Evolutionary conservation across 2,888 invertebrate genomes (phyloP).

Genomic region (Troides oblongomaculatus): DNA sequence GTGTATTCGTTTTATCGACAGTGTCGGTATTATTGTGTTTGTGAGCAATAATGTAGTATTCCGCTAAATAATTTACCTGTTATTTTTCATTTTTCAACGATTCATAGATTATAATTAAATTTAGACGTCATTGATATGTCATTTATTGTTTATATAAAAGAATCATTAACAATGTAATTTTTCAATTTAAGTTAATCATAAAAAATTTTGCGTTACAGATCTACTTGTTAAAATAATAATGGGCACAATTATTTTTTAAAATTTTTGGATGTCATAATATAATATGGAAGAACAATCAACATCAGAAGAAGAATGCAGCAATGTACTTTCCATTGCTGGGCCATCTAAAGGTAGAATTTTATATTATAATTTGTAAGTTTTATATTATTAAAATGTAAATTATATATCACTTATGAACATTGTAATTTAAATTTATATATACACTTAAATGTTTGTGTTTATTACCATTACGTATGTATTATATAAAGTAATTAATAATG

Average conservation of each 20-base stretch:
- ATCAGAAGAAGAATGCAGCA: constrained; percentile 26
- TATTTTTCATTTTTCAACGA: constrained; percentile 14
- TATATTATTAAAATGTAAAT: not conserved
- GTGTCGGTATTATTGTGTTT: constrained; percentile 26
- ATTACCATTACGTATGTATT: no score
- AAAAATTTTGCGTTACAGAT: constrained; percentile 2
- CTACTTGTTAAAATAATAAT: not conserved
- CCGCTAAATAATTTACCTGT: constrained; percentile 29
- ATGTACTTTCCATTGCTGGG: constrained; percentile 31
- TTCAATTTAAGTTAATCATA: not conserved
- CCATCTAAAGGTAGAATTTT: constrained; percentile 33
- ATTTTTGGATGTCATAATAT: not conserved
- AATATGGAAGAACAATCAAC: constrained; percentile 33
- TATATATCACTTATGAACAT: no score
- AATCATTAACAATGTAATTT: constrained; percentile 8
- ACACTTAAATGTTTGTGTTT: no score
- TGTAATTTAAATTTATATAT: no score
- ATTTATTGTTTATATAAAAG: constrained; percentile 14
- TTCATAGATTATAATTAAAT: constrained; percentile 24
- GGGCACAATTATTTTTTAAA: not conserved
- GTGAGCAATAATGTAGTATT: constrained; percentile 24
- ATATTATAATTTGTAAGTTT: not conserved
- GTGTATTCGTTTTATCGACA: constrained; percentile 29
- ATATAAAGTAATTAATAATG: no score
- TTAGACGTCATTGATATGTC: constrained; percentile 23